Evolutionary conservation across 2,797 vertebrate species (phyloP).

Genomic region (Crocodylus rhombifer): DNA sequence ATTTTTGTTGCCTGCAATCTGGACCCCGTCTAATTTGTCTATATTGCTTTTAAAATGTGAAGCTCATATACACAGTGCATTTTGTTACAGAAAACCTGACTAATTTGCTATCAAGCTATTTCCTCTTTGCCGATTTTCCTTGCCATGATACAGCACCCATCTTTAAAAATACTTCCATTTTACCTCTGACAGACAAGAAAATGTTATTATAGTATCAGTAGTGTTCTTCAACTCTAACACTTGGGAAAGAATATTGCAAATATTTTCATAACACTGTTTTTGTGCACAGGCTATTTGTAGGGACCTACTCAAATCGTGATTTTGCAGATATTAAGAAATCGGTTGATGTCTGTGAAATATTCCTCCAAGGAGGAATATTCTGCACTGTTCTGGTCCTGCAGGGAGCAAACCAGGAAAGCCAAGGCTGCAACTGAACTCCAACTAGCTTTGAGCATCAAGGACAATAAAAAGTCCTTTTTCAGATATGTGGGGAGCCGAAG

Average conservation of each 20-base stretch:
- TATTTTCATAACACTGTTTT: neutral
- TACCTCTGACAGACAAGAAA: neutral
- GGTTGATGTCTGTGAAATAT: no score
- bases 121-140: neutral
- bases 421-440: no score
- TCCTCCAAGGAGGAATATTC: no score
- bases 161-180: neutral
- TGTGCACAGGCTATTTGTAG: neutral
- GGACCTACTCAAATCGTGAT: neutral
- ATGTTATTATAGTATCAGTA: neutral
- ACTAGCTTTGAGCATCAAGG: no score
- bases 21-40: no score
- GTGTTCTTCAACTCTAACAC: neutral
- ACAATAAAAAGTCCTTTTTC: no score
- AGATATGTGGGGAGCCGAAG: no score
- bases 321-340: no score
- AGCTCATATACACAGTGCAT: neutral
- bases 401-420: no score
- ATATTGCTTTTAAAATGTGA: no score
- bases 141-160: accelerated
- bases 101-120: neutral
- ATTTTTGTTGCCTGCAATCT: no score
- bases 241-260: neutral
- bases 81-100: neutral
- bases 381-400: no score